Conservation (phyloP, 1,140 invertebrate species). For the Drosophila tristis region DNA sequence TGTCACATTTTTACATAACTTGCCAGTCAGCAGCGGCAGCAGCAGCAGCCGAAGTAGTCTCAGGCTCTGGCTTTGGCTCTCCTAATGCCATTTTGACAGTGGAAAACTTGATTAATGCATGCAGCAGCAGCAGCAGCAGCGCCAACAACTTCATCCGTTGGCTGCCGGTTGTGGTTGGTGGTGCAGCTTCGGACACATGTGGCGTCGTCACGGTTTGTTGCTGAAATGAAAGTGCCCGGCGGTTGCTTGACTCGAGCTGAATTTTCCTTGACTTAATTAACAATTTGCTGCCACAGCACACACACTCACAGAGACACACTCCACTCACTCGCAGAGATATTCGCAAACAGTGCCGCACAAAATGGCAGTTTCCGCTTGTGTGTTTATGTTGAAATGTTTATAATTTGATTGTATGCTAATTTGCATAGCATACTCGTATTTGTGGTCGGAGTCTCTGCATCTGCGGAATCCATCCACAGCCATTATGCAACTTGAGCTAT, state of each 20-base stretch:
- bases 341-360: conserved; percentile 40
- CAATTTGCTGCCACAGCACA: conserved; percentile 61
- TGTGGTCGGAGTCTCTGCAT: conserved; percentile 17
- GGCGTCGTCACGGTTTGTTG: conserved; percentile 68
- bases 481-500: conserved; percentile 54
- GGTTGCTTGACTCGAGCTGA: conserved; percentile 37
- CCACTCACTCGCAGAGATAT: conserved; percentile 14
- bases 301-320: background rate
- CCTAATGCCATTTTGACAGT: conserved; percentile 44
- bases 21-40: background rate
- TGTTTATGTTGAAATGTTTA: conserved; percentile 71
- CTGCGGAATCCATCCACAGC: too few species aligned
- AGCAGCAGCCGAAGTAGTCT: too few species aligned
- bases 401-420: conserved; percentile 77
- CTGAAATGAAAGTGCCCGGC: conserved; percentile 68
- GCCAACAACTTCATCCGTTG: conserved; percentile 60
- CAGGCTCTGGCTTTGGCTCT: conserved; percentile 9
- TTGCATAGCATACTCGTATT: conserved; percentile 38
- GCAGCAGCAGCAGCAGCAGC: conserved; percentile 8
- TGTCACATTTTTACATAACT: conserved; percentile 62
- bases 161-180: conserved; percentile 3
- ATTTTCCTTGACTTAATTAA: conserved; percentile 69
- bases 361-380: conserved; percentile 65
- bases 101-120: conserved; percentile 60
- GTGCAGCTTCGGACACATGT: conserved; percentile 51